Conservation (phyloP, 2,113 vertebrate genomes). For the Istiophorus platypterus region DNA sequence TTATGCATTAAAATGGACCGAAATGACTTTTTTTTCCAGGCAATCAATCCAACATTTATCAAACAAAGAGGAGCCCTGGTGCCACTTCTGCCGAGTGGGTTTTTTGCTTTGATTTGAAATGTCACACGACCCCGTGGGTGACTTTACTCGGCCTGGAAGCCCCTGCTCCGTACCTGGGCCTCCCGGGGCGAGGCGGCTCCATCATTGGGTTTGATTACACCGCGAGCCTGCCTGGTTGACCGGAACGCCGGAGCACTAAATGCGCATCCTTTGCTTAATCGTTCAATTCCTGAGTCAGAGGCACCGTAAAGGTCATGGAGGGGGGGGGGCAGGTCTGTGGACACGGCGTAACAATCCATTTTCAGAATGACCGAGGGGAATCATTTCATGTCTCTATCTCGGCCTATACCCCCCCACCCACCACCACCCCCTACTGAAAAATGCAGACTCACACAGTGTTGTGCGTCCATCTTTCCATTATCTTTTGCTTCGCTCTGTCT, state of each 20-base stretch:
- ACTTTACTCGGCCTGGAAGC: constrained; percentile 25
- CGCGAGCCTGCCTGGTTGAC: not conserved
- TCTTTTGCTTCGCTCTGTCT: not conserved
- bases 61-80: constrained; percentile 27
- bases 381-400: not conserved
- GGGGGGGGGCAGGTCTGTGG: not conserved
- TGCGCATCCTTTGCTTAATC: constrained; percentile 1
- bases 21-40: not conserved
- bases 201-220: constrained; percentile 9
- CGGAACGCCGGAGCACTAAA: not conserved
- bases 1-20: not conserved
- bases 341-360: not conserved
- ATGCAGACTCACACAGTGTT: not conserved
- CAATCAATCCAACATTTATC: constrained; percentile 34
- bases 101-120: constrained; percentile 69
- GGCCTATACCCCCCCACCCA: rapidly evolving
- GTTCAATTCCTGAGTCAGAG: constrained; percentile 11
- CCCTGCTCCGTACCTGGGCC: constrained; percentile 1
- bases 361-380: not conserved
- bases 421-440: not conserved
- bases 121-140: constrained; percentile 42
- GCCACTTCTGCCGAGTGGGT: not conserved
- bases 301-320: constrained; percentile 18
- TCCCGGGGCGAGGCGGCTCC: constrained; percentile 18
- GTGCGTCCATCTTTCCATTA: not conserved